These are phyloP conservation scores for Blennius ocellaris DNA, from an alignment of 2,113 vertebrate genomes.

Conservation along the genomic window DNA sequence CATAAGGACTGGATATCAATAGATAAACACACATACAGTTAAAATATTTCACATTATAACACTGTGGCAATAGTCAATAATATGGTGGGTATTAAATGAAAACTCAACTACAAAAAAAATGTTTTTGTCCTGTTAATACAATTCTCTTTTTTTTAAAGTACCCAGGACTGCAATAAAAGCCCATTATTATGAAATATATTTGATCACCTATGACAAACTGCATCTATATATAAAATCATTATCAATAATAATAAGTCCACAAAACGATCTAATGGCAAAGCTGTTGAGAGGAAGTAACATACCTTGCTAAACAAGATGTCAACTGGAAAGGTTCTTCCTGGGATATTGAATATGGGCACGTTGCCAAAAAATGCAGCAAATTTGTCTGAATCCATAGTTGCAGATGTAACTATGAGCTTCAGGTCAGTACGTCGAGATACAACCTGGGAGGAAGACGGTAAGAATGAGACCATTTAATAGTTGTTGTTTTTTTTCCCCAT, in stretches of 20 bases:
- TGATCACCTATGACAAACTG: too few relatives aligned
- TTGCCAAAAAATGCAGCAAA: conserved; percentile 98
- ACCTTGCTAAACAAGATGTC: conserved; percentile 99
- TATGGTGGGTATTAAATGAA: too few relatives aligned
- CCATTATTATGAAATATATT: too few relatives aligned
- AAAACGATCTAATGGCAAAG: too few relatives aligned
- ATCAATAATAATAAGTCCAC: too few relatives aligned
- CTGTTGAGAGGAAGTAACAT: conserved; percentile 45
- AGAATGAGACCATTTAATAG: not conserved
- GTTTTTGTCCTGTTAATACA: too few relatives aligned
- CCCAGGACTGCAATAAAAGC: too few relatives aligned
- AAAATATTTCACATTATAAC: too few relatives aligned
- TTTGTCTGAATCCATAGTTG: conserved; percentile 98
- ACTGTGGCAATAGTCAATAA: too few relatives aligned
- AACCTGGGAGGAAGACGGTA: conserved; percentile 81
- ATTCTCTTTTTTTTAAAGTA: too few relatives aligned
- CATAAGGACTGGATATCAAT: not conserved
- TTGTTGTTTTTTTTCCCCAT: not conserved
- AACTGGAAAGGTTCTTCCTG: conserved; percentile 96
- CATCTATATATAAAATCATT: too few relatives aligned
- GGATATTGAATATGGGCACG: conserved; percentile 97
- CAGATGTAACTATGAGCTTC: conserved; percentile 97
- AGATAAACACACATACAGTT: not conserved
- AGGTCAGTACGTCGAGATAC: conserved; percentile 95
- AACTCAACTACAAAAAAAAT: too few relatives aligned